These are phyloP conservation scores for Telenomus remus DNA, from an alignment of 1,140 invertebrate genomes.

Conservation along the genomic window DNA sequence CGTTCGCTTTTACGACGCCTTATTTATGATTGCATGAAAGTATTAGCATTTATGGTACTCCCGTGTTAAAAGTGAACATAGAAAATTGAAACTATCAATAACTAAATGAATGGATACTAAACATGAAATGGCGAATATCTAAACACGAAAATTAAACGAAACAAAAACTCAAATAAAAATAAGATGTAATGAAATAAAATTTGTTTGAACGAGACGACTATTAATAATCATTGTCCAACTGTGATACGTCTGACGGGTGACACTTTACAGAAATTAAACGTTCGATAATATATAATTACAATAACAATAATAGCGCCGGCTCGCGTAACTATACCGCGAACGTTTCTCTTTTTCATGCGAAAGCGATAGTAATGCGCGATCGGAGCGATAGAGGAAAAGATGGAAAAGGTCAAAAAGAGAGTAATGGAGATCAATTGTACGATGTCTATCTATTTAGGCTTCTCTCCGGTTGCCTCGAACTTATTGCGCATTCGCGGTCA, in stretches of 20 bases:
- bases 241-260: not conserved
- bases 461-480: slow-evolving; percentile 29
- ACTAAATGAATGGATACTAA: not conserved
- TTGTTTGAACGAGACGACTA: not conserved
- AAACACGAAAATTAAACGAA: no score
- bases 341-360: slow-evolving; percentile 35
- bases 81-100: slow-evolving; percentile 18
- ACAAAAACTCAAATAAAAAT: no score
- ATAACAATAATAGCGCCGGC: slow-evolving; percentile 7
- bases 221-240: slow-evolving; percentile 16
- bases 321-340: no score
- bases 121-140: no score
- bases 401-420: slow-evolving; percentile 51
- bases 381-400: slow-evolving; percentile 31
- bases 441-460: slow-evolving; percentile 52
- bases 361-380: slow-evolving; percentile 42
- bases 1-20: slow-evolving; percentile 8
- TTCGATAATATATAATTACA: slow-evolving; percentile 6
- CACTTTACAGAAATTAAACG: slow-evolving; percentile 7
- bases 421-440: slow-evolving; percentile 55
- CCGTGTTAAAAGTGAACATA: not conserved
- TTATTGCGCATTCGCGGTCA: slow-evolving; percentile 57
- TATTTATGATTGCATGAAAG: slow-evolving; percentile 21
- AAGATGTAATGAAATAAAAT: no score
- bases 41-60: not conserved